phyloP scores from a whole-genome alignment of 2,113 vertebrate genomes.

The Nesogale talazaci region DNA sequence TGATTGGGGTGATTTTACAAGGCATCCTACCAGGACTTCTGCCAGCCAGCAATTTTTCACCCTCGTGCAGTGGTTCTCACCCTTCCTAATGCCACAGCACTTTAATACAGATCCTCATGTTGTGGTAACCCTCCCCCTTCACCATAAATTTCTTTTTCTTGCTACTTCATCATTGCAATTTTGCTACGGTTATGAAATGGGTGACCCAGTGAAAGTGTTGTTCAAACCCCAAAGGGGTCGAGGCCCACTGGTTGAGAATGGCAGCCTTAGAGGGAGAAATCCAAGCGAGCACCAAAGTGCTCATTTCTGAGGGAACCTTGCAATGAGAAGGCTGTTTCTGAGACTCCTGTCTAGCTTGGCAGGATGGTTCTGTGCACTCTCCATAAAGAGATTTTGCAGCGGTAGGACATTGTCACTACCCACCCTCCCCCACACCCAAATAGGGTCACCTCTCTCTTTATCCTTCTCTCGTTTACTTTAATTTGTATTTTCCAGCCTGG shows the following conservation, averaged over 20 bases:
- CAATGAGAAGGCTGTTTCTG: constrained; percentile 28
- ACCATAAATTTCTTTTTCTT: no score
- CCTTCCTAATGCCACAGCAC: background rate
- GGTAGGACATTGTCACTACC: background rate
- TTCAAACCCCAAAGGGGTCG: no score
- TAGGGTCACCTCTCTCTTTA: constrained; percentile 38
- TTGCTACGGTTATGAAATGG: no score
- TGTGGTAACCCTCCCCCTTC: no score
- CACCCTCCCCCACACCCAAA: no score
- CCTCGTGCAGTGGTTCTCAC: background rate
- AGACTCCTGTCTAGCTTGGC: constrained; percentile 35
- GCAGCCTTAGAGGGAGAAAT: background rate
- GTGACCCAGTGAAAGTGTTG: no score
- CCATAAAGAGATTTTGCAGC: constrained; percentile 50
- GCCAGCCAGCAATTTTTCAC: background rate
- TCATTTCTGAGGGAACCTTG: constrained; percentile 14
- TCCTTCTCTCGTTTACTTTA: constrained; percentile 64
- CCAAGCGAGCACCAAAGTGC: background rate
- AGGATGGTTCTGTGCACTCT: constrained; percentile 2
- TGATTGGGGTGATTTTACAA: background rate
- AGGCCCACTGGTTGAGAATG: no score
- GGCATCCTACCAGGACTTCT: background rate
- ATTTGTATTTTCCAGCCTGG: constrained; percentile 71
- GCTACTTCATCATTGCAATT: no score
- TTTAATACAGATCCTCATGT: no score